Percentiles rank a stretch among this genome's conserved stretches.
phyloP scores from a whole-genome alignment of 2,888 invertebrate species.

The Cinara cedri region DNA sequence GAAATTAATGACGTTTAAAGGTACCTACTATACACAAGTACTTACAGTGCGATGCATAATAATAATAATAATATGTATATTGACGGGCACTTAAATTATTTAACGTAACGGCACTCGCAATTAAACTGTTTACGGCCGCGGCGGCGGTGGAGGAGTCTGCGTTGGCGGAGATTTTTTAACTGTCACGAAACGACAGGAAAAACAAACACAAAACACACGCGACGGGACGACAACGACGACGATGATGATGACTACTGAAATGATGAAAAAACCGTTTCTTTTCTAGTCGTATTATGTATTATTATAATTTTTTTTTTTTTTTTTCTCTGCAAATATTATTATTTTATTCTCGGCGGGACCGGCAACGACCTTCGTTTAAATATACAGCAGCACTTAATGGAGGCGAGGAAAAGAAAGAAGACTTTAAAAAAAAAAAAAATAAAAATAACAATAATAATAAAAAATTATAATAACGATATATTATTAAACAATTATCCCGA shows the following conservation, averaged over 20 bases:
- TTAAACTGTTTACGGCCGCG: slow-evolving; percentile 2
- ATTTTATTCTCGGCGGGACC: background rate
- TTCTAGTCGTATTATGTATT: background rate
- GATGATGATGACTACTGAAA: no score
- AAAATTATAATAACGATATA: no score
- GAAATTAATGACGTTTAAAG: background rate
- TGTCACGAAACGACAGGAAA: slow-evolving; percentile 4
- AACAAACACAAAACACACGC: slow-evolving; percentile 13
- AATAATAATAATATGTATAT: background rate
- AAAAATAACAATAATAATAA: background rate
- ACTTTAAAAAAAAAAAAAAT: no score
- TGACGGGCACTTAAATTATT: slow-evolving; percentile 17
- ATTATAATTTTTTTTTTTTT: background rate
- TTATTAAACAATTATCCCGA: no score
- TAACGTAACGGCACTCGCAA: slow-evolving; percentile 21
- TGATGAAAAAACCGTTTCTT: slow-evolving; percentile 5
- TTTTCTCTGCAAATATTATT: background rate
- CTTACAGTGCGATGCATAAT: background rate
- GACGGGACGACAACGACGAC: background rate
- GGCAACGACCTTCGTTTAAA: background rate
- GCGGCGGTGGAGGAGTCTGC: background rate
- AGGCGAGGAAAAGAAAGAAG: no score
- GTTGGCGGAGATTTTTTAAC: background rate
- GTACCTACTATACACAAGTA: background rate
- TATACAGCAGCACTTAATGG: background rate